A percentile compares a stretch with the other conserved stretches of the same genome.
These are phyloP conservation scores for Tinea trinotella DNA, from an alignment of 2,888 invertebrate genomes.

Conservation along the genomic window DNA sequence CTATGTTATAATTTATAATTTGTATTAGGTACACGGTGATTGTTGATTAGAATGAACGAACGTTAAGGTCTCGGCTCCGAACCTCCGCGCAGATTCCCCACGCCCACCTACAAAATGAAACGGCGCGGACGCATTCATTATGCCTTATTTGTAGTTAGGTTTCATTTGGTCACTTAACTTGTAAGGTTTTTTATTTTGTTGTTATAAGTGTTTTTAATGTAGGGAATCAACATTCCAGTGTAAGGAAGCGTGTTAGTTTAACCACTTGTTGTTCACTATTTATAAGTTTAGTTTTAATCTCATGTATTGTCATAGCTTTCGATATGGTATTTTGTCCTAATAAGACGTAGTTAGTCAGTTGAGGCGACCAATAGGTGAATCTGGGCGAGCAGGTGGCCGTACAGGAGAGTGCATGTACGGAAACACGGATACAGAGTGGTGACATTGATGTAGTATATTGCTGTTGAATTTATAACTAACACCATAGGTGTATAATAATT, in stretches of 20 bases:
- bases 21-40: constrained; percentile 6
- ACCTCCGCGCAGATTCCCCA: constrained; percentile 10
- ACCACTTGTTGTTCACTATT: constrained; percentile 72
- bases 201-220: constrained; percentile 12
- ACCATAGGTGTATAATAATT: constrained; percentile 44
- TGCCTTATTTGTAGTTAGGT: constrained; percentile 2
- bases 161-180: constrained; percentile 8
- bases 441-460: too few relatives aligned
- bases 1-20: constrained; percentile 8
- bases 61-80: not conserved
- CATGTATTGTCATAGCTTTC: constrained; percentile 7
- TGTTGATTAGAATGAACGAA: constrained; percentile 1
- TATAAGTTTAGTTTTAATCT: constrained; percentile 43
- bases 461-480: constrained; percentile 45
- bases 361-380: constrained; percentile 1
- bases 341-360: not conserved
- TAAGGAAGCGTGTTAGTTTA: constrained; percentile 30
- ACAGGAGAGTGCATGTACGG: not conserved
- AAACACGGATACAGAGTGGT: too few relatives aligned
- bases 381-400: not conserved
- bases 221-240: constrained; percentile 17
- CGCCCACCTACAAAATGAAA: not conserved
- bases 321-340: not conserved
- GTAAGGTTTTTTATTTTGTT: not conserved
- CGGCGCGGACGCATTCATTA: not conserved